These are phyloP conservation scores for Panthera leo DNA, from an alignment of 2,113 vertebrate species.

Conservation along the genomic window DNA sequence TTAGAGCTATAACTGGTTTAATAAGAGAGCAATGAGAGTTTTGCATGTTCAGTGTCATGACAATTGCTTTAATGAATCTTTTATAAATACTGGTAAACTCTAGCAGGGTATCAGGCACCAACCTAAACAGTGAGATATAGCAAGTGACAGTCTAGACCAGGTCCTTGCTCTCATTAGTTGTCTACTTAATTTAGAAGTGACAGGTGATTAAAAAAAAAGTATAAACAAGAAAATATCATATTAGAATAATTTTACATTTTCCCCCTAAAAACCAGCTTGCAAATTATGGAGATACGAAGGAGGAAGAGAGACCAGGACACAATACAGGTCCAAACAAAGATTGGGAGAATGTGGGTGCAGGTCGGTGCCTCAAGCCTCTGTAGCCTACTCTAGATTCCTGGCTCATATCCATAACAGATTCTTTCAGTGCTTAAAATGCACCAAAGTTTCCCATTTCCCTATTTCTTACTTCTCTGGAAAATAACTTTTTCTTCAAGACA, in stretches of 20 bases:
- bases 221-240: background rate
- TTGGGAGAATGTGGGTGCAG: background rate
- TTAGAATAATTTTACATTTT: background rate
- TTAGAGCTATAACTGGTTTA: background rate
- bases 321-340: background rate
- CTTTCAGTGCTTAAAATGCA: background rate
- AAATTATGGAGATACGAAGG: background rate
- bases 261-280: background rate
- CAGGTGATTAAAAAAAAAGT: background rate
- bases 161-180: background rate
- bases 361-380: background rate
- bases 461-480: background rate
- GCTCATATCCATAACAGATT: background rate
- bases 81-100: background rate
- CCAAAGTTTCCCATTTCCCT: background rate
- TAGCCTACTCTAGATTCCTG: background rate
- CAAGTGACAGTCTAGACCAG: background rate
- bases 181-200: background rate
- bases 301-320: background rate
- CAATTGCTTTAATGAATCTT: background rate
- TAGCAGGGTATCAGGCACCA: background rate
- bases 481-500: background rate
- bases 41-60: background rate
- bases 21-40: background rate
- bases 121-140: background rate